Evolutionary conservation across 2,113 vertebrate genomes (phyloP), one percentile per base, ranked within the genome.

Genomic region (Anas platyrhynchos): DNA sequence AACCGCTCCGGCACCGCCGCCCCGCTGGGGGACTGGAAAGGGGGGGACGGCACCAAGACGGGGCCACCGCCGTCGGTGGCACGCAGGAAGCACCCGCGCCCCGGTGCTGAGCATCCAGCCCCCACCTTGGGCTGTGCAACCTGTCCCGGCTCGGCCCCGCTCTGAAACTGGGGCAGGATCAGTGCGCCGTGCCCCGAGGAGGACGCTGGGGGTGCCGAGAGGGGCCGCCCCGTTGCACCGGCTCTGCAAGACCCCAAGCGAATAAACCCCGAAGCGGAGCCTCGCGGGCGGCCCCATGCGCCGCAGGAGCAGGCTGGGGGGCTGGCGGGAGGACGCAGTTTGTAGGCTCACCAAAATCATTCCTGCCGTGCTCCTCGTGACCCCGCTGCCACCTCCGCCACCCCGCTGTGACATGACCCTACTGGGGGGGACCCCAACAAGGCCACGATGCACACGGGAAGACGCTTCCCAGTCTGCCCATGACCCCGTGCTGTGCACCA

Each of bases 281-380:
- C 11, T 76, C 27, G 2, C 1, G 7, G n/a, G 26, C 4, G 26
- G 18, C 73, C 22, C 86, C 16, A 7, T 23, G 12, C 50, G 13
- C 12, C 16, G 36, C 25, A 27, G 26, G 62, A 38, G 50, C 50
- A 52, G 50, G 50, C 50, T 8, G 21, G 34, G 71, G 86, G 81
- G 85, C 90, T 9, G 43, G 61, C 86, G 84, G 82, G 89, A 90
- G 93, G 94, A 96, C 97, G n/a, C 68, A 94, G 86, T 81, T 46
- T 96, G 91, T 14, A 69, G 83, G 88, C 77, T 66, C 59, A 79
- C 83, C 87, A 63, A 91, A 71, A 38, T 52, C 76, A 52, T 85
- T 0, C 0, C 36, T 50, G 61, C n/a, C 2, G 1, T 25, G 27
- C 16, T 21, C 36, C 67, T 46, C 1, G 1, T 26, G 65, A 61